phyloP scores from a whole-genome alignment of 2,888 invertebrate species.

The Sicus ferrugineus region DNA sequence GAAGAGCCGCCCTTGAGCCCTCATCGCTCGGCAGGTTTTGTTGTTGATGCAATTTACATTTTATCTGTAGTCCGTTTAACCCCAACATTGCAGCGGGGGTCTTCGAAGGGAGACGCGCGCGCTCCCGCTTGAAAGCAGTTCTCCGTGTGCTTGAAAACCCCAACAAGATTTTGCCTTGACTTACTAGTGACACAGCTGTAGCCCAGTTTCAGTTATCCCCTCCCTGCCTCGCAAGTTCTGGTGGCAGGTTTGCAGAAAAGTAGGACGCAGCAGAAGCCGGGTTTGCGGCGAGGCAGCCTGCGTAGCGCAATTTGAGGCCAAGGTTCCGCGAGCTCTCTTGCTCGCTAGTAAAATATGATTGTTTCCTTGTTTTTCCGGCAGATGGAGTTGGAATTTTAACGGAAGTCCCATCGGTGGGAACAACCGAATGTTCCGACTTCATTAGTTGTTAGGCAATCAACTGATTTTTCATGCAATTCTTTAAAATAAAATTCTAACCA shows the following conservation, averaged over 20 bases:
- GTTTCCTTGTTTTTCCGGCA: background rate
- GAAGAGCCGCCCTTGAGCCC: background rate
- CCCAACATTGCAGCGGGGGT: too few relatives aligned
- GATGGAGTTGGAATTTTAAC: background rate
- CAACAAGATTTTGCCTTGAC: constrained; percentile 18
- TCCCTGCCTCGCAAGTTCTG: background rate
- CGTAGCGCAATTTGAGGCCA: constrained; percentile 14
- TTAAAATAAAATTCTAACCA: too few relatives aligned
- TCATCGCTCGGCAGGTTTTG: too few relatives aligned
- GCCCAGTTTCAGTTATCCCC: constrained; percentile 9
- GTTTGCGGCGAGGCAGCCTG: background rate
- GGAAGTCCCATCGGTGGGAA: background rate
- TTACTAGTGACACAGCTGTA: constrained; percentile 17
- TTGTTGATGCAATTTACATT: background rate
- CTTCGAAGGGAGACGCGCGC: too few relatives aligned
- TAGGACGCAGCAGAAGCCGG: constrained; percentile 9
- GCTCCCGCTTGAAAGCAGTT: background rate
- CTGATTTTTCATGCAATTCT: too few relatives aligned
- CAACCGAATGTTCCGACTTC: too few relatives aligned
- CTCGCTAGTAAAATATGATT: background rate
- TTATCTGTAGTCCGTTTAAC: too few relatives aligned
- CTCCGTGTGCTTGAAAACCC: background rate
- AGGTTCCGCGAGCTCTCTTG: background rate
- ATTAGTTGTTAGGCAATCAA: too few relatives aligned
- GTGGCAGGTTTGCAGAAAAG: background rate